Percentiles rank a stretch among this genome's conserved stretches.
Evolutionary conservation across 2,797 vertebrate genomes (phyloP).

Genomic region (Furcifer pardalis): DNA sequence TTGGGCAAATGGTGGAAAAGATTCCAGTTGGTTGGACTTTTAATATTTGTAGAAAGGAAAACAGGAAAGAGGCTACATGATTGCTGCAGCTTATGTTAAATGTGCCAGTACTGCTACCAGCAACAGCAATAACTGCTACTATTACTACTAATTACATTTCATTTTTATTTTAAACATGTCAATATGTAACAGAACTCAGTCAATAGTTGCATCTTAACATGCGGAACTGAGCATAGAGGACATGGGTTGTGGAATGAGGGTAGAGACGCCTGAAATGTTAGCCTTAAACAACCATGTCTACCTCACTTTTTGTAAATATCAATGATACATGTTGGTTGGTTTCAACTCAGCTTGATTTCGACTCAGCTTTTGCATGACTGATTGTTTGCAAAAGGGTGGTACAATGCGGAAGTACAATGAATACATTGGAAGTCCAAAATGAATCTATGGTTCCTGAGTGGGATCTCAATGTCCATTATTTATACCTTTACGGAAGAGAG

Average conservation of each 20-base stretch:
- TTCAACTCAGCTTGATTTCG: background rate
- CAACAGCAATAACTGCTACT: too few species aligned
- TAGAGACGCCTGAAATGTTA: constrained; percentile 39
- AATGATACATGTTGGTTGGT: background rate
- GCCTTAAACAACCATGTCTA: too few species aligned
- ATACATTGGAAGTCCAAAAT: constrained; percentile 55
- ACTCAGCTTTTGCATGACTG: background rate
- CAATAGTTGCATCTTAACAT: background rate
- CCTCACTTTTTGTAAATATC: background rate
- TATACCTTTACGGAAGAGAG: constrained; percentile 47
- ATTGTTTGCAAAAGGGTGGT: background rate
- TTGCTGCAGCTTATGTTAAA: too few species aligned
- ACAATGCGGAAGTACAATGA: constrained; percentile 1
- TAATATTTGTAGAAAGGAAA: too few species aligned
- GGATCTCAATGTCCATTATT: constrained; percentile 55
- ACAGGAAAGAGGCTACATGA: too few species aligned
- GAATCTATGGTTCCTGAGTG: constrained; percentile 47
- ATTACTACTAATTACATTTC: too few species aligned
- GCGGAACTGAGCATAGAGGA: background rate
- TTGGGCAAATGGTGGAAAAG: too few species aligned
- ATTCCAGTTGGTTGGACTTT: too few species aligned
- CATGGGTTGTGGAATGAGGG: background rate
- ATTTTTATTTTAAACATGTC: too few species aligned
- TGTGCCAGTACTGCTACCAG: too few species aligned
- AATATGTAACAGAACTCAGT: background rate